phyloP scores from a whole-genome alignment of 2,113 vertebrate genomes.

The Pao palembangensis region DNA sequence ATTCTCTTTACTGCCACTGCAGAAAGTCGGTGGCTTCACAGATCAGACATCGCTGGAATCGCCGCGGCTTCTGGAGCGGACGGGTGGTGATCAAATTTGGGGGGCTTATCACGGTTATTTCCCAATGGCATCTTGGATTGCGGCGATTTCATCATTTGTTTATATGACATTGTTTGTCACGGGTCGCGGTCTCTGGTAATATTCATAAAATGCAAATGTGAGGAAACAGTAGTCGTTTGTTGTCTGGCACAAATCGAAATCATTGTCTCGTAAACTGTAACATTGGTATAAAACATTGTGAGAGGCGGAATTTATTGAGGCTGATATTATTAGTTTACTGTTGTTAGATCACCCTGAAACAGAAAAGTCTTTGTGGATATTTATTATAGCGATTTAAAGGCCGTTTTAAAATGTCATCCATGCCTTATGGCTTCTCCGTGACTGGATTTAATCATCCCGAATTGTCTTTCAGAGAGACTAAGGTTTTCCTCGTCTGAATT shows the following conservation, averaged over 20 bases:
- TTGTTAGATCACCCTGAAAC: neutral
- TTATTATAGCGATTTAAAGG: neutral
- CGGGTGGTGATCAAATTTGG: slow-evolving; percentile 1
- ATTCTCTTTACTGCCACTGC: slow-evolving; percentile 8
- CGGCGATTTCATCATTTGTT: neutral
- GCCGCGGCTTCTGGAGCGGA: neutral
- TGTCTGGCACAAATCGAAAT: neutral
- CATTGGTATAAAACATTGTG: neutral
- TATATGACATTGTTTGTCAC: neutral
- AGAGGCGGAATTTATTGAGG: neutral
- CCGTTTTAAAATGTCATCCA: slow-evolving; percentile 1
- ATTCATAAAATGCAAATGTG: neutral
- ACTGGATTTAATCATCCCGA: too few relatives aligned
- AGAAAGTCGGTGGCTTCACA: too few relatives aligned
- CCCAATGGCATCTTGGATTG: neutral
- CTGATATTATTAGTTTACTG: neutral
- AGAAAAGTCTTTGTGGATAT: neutral
- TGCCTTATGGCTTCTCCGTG: neutral
- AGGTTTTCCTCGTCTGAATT: neutral
- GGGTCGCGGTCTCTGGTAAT: neutral
- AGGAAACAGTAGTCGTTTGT: neutral
- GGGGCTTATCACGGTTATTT: slow-evolving; percentile 2
- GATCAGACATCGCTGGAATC: too few relatives aligned
- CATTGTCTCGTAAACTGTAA: neutral
- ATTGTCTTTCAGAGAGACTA: neutral